Evolutionary conservation across 2,113 vertebrate species (phyloP), one percentile per base, ranked within the genome.

Genomic region (Benitochromis conjunctus): DNA sequence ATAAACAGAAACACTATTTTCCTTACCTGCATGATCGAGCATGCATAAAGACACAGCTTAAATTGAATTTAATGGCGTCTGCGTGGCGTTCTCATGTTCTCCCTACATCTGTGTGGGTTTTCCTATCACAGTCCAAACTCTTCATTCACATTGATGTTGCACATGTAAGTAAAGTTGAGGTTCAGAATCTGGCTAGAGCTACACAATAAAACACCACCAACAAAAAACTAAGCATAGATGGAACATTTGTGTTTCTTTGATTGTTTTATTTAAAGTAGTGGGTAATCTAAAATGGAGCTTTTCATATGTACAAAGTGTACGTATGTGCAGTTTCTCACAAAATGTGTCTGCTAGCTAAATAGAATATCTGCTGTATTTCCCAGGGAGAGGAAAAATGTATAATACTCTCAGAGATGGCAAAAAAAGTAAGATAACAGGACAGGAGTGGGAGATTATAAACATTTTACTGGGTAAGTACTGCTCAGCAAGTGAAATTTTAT

Each of bases 341-440:
- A 66, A 41, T 66, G 62, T 41, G 62, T 66, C 36, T 66, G 62
- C 36, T 21, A 24, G 62, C 11, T 41, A 41, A 66, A 41, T 62
- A 34, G 58, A 41, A 24, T 14, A 41, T 38, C 1, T 66, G 62
- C 62, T 41, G 12, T 41, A 66, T 41, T 66, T 21, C 36, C 19
- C 62, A 14, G 36, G 36, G n/a, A 41, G 36, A 41, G 62, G 31
- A n/a, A 64, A 62, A 64, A 66, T 41, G 19, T 66, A 38, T 24
- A 38, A 41, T 0, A 66, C 3, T 66, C 36, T 66, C 62, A 21
- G 19, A 41, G 11, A 66, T 41, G 62, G 1, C 0, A 36, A 21
- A 62, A 66, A 13, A 41, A 0, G 34, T 21, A 41, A 21, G 36
- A 21, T 13, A 21, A 66, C 19, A 41, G 36, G 11, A 66, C 19